phyloP scores from a whole-genome alignment of 2,797 vertebrate species.

The Scolopax bukidnonensis region DNA sequence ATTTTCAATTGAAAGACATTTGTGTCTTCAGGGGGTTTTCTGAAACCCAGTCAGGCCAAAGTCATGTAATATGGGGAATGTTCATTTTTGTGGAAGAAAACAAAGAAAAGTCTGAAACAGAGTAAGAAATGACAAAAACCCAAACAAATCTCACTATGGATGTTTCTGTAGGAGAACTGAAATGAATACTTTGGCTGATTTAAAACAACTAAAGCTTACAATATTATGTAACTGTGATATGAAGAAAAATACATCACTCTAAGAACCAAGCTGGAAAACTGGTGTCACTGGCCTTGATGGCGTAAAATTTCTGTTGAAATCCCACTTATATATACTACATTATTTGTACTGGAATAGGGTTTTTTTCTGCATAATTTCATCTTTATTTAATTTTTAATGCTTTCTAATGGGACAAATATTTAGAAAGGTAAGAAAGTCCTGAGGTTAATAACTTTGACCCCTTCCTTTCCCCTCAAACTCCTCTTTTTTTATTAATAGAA shows the following conservation, averaged over 20 bases:
- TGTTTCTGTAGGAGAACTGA: background rate
- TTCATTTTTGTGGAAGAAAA: background rate
- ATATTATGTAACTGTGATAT: background rate
- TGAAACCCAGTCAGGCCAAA: background rate
- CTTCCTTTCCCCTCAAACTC: background rate
- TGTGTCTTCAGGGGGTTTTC: background rate
- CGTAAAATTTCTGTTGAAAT: background rate
- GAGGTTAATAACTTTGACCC: constrained; percentile 55
- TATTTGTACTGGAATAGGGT: constrained; percentile 36
- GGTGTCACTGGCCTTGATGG: background rate
- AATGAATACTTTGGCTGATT: background rate
- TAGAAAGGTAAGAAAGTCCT: constrained; percentile 75
- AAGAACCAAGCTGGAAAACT: background rate
- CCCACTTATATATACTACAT: constrained; percentile 49
- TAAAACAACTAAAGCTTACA: background rate
- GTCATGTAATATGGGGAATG: fast-evolving
- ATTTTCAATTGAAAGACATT: background rate
- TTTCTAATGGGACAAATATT: constrained; percentile 75
- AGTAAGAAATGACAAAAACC: background rate
- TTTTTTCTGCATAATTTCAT: constrained; percentile 70
- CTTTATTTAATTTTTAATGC: constrained; percentile 77
- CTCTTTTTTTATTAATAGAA: background rate
- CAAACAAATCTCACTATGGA: background rate
- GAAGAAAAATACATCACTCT: background rate
- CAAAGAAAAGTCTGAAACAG: background rate